Conservation (phyloP, 2,888 invertebrate genomes). For the Xylocampa areola region DNA sequence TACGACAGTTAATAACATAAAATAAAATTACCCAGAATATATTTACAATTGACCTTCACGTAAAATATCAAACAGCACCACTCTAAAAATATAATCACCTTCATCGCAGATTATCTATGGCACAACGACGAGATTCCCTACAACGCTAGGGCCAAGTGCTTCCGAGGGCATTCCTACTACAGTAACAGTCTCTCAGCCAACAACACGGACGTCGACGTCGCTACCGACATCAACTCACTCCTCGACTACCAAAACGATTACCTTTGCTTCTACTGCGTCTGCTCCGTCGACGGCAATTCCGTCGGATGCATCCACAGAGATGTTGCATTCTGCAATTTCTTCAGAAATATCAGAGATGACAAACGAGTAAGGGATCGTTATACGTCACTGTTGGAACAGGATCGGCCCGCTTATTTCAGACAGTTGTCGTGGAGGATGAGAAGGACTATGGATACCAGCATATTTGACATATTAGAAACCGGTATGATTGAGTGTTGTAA, state of each 20-base stretch:
- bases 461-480: constrained; percentile 72
- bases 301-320: constrained; percentile 71
- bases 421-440: constrained; percentile 76
- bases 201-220: constrained; percentile 72
- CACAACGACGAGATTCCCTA: constrained; percentile 84
- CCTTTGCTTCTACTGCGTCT: constrained; percentile 78
- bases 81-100: constrained; percentile 9
- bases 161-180: constrained; percentile 77
- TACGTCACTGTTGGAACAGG: constrained; percentile 67
- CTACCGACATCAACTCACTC: constrained; percentile 65
- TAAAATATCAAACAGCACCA: background rate
- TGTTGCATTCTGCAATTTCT: constrained; percentile 77
- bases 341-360: constrained; percentile 60
- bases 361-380: constrained; percentile 68
- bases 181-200: constrained; percentile 73
- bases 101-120: constrained; percentile 79
- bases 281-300: constrained; percentile 63
- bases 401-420: constrained; percentile 77
- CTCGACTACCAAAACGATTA: constrained; percentile 65
- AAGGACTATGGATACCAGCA: constrained; percentile 79
- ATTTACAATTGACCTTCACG: too few species aligned
- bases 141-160: constrained; percentile 70
- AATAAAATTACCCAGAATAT: too few species aligned
- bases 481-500: constrained; percentile 64
- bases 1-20: too few species aligned